phyloP scores from a whole-genome alignment of 2,888 invertebrate species.

The Ennomos quercinarius region DNA sequence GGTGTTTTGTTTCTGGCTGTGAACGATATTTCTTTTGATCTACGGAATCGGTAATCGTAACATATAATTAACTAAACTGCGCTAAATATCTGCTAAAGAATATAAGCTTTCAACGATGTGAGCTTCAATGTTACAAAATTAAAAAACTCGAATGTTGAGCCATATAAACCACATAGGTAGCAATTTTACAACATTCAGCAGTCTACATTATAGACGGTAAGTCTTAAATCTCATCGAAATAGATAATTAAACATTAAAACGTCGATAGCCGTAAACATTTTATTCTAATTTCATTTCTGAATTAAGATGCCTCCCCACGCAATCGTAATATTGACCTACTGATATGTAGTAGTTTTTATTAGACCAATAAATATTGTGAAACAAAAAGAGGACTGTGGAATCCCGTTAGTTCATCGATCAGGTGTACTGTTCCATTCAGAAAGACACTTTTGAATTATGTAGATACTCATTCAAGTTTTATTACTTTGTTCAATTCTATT shows the following conservation, averaged over 20 bases:
- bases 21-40: conserved; percentile 12
- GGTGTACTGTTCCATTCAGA: conserved; percentile 47
- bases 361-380: conserved; percentile 54
- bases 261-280: conserved; percentile 34
- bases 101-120: too few species aligned
- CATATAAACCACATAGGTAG: too few species aligned
- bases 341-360: conserved; percentile 50
- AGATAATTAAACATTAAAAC: conserved; percentile 29
- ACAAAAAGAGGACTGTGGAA: conserved; percentile 53
- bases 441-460: conserved; percentile 21
- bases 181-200: neutral
- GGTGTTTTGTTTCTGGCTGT: conserved; percentile 38
- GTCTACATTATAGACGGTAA: neutral
- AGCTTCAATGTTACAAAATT: too few species aligned
- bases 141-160: too few species aligned
- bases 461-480: conserved; percentile 8
- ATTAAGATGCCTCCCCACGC: conserved; percentile 44
- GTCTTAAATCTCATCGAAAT: conserved; percentile 9
- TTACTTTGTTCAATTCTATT: neutral
- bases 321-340: conserved; percentile 44
- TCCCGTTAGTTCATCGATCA: conserved; percentile 58
- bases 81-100: too few species aligned
- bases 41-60: neutral
- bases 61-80: too few species aligned
- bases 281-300: conserved; percentile 40